Evolutionary conservation across 2,888 invertebrate species (phyloP), one percentile per base, ranked within the genome.

Genomic region (Ceraclea dissimilis): DNA sequence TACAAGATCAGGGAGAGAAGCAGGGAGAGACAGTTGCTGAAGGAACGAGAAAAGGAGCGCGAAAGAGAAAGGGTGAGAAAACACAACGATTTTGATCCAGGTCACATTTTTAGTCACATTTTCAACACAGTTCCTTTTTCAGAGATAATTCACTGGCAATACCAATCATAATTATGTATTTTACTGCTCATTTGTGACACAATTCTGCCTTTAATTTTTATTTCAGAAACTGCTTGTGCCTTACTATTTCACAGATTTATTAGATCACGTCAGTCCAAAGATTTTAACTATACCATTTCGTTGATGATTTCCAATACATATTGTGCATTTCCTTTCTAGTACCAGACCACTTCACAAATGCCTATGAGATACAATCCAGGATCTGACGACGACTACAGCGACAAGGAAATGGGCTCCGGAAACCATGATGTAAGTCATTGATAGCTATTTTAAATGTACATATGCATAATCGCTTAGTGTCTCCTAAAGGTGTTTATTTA

Each of bases 341-440:
- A 52, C 18, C 54, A 53, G n/a, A 56, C 58, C 11, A 62, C 62
- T 13, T 54, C 62, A 10, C 59, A 60, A 31, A 60, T 62, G 60
- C 60, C 62, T 10, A 52, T 52, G 22, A 56, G 62, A 26, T 62
- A 54, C 44, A 44, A 62, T 51, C 62, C 62, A 21, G 56, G 49
- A 22, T 54, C 57, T 5, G 59, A 59, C 19, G 62, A 62, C 20
- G 62, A 62, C 54, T 56, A 60, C 17, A 48, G 47, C 33, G 62
- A 62, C 26, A 60, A 58, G 26, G 62, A 62, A 34, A 52, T 54
- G 13, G 62, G 62, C 26, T 62, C 62, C 21, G 62, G 59, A 33
- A 49, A 56, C 33, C 54, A 59, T 26, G 52, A 49, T 47, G 62
- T 62, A 57, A 33, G 57, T 59, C 8, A n/a, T n/a, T 43, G 26